Base-by-base conservation (phyloP, 2,797 vertebrate genomes). In the Protonibea diacanthus region DNA sequence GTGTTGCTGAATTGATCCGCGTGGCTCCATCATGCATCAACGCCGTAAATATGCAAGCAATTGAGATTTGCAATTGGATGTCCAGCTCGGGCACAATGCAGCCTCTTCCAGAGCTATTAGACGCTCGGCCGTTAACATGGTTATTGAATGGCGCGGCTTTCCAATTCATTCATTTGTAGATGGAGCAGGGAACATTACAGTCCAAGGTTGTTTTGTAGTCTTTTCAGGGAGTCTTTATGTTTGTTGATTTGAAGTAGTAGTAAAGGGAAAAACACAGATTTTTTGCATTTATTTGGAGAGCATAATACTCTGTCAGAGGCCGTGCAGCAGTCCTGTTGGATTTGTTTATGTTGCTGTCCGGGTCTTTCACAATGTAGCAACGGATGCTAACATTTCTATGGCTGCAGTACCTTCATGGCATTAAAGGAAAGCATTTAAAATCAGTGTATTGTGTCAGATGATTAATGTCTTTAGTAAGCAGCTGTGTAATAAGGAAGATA, bases 401-500 rank as follows among this genome's bases (percentile, higher is more conserved):
- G 55, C 67, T 66, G 71, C 60, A 65, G 15, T 45, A 2, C 18
- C 72, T 49, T 78, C n/a, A 69, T 61, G 72, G 58, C 38, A 73
- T 81, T 77, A 52, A 75, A 79, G 74, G 20, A 69, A 71, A 75
- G 52, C 55, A 78, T 80, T 59, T 83, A 63, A 84, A 76, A 83
- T 83, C 49, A 23, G 69, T 62, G 68, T 64, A 47, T 58, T 65
- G 64, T 73, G 61, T 68, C 60, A 48, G 61, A 65, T 86, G 81
- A 89, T 89, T 75, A 52, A 80, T 80, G 85, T 65, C 15, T 73
- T 78, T 47, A 45, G 59, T 83, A 71, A 84, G 83, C 70, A 77
- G 84, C 74, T 68, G 61, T 81, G 86, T 82, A 85, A 87, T 82
- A 87, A 74, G 81, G 66, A 72, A 82, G 78, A 66, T 81, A 91